phyloP scores from a whole-genome alignment of 1,140 invertebrate genomes.

The Dufourea novaeangliae region DNA sequence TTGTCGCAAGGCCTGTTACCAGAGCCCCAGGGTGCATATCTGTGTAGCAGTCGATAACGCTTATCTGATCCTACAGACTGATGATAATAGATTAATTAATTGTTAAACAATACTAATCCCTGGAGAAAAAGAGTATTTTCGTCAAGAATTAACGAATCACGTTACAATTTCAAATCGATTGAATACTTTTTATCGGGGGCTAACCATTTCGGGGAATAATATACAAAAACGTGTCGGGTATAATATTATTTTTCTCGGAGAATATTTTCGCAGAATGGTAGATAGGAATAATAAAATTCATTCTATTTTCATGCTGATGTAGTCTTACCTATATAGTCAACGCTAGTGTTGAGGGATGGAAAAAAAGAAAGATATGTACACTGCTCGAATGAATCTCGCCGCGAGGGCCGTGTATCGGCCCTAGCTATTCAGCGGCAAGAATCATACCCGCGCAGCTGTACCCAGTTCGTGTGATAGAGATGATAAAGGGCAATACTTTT shows the following conservation, averaged over 20 bases:
- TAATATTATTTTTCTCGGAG: conserved; percentile 62
- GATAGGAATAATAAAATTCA: conserved; percentile 25
- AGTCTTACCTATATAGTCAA: conserved; percentile 7
- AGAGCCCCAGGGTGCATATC: conserved; percentile 42
- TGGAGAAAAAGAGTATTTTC: not conserved
- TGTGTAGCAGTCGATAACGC: conserved; percentile 32
- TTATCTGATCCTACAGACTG: conserved; percentile 61
- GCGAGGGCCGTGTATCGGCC: too few species aligned
- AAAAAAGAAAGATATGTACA: too few species aligned
- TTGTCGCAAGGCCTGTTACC: conserved; percentile 8
- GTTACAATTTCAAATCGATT: not conserved
- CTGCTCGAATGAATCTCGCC: too few species aligned
- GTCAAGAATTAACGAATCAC: too few species aligned
- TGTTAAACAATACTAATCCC: conserved; percentile 20
- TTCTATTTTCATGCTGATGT: conserved; percentile 54
- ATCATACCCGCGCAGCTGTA: conserved; percentile 15
- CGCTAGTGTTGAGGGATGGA: conserved; percentile 15
- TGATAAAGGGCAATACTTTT: conserved; percentile 65
- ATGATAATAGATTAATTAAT: conserved; percentile 56
- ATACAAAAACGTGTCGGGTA: conserved; percentile 28
- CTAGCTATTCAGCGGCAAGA: not conserved
- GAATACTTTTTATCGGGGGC: not conserved
- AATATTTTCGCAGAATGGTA: conserved; percentile 51
- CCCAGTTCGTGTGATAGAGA: conserved; percentile 12
- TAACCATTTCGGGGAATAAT: not conserved